Evolutionary conservation across 2,797 vertebrate genomes (phyloP).

Genomic region (Alfaro cultratus): DNA sequence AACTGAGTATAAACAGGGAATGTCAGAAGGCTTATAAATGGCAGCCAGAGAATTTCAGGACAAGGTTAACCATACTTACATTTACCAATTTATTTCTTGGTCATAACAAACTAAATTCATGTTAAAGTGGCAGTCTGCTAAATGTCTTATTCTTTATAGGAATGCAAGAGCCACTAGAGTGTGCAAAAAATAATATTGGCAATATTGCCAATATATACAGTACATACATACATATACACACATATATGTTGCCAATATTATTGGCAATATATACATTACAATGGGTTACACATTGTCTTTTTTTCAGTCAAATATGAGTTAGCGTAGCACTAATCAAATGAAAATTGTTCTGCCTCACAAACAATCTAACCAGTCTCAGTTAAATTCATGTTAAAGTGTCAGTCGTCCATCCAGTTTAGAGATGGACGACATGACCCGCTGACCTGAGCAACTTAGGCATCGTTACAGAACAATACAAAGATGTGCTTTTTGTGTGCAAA

Average conservation of each 20-base stretch:
- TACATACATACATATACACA: too few relatives aligned
- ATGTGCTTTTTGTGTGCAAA: background rate
- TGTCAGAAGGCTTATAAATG: slow-evolving; percentile 30
- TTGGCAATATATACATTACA: slow-evolving; percentile 30
- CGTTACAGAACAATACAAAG: background rate
- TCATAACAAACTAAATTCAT: background rate
- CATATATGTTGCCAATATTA: slow-evolving; percentile 10
- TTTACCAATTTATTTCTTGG: background rate
- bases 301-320: background rate
- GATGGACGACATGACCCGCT: background rate
- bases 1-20: slow-evolving; percentile 52
- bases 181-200: slow-evolving; percentile 37
- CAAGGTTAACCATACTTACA: background rate
- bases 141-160: background rate
- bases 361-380: background rate
- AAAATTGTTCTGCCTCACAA: background rate
- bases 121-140: background rate
- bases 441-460: background rate
- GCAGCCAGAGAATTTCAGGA: slow-evolving; percentile 43
- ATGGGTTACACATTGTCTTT: background rate
- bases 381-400: too few relatives aligned
- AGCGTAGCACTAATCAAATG: background rate
- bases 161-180: slow-evolving; percentile 29
- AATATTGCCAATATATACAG: slow-evolving; percentile 13
- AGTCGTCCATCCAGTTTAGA: too few relatives aligned